Evolutionary conservation across 1,140 invertebrate species (phyloP).

Genomic region (Homarus americanus): DNA sequence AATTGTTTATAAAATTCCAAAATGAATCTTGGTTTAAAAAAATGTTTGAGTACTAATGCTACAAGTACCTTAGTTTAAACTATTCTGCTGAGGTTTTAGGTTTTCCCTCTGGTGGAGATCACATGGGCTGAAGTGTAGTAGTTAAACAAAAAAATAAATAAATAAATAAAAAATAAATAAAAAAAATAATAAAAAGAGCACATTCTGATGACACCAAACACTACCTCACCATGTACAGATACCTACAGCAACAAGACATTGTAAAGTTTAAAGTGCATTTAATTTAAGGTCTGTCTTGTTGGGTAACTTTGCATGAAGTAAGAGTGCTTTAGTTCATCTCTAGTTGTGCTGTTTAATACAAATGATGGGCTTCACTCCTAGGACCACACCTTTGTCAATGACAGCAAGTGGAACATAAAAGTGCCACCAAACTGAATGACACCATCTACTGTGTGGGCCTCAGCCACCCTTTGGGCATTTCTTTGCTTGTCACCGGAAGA

Average conservation of each 20-base stretch:
- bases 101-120: slow-evolving; percentile 38
- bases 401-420: slow-evolving; percentile 1
- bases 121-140: slow-evolving; percentile 28
- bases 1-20: not conserved
- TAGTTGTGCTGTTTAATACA: slow-evolving; percentile 36
- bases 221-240: slow-evolving; percentile 10
- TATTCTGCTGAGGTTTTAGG: not conserved
- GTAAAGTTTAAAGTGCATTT: not conserved
- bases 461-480: slow-evolving; percentile 27
- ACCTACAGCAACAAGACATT: slow-evolving; percentile 12
- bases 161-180: no score
- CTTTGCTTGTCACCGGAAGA: not conserved
- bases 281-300: slow-evolving; percentile 8
- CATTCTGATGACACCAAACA: slow-evolving; percentile 27
- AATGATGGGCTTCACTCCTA: slow-evolving; percentile 29
- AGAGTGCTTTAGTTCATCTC: slow-evolving; percentile 29
- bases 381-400: slow-evolving; percentile 34
- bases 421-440: not conserved
- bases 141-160: no score
- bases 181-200: slow-evolving; percentile 39
- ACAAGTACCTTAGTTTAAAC: not conserved
- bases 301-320: not conserved
- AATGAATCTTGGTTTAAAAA: not conserved
- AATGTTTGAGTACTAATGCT: not conserved
- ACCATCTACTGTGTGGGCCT: slow-evolving; percentile 10